Conservation (phyloP, 2,113 vertebrate genomes). For the Marcusenius ussheri region DNA sequence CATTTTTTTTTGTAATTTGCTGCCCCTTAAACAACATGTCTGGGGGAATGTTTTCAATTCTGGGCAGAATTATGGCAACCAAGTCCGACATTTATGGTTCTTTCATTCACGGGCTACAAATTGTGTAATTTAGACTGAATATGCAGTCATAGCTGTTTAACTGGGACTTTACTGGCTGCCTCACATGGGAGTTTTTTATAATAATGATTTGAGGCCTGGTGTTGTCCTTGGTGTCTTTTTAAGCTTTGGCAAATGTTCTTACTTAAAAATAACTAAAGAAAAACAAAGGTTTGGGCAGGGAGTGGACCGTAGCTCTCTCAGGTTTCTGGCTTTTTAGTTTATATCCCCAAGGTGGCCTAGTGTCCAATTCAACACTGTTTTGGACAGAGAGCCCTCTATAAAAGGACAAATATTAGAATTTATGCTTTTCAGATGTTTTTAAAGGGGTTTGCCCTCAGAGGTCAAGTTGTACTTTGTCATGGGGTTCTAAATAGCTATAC, state of each 20-base stretch:
- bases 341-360: neutral
- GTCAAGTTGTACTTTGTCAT: neutral
- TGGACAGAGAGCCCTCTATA: neutral
- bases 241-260: conserved; percentile 2
- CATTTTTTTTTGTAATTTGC: neutral
- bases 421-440: conserved; percentile 15
- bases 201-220: neutral
- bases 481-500: neutral
- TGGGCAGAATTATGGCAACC: neutral
- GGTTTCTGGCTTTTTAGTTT: neutral
- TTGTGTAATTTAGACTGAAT: neutral
- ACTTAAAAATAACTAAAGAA: conserved; percentile 1
- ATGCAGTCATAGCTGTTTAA: neutral
- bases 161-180: neutral
- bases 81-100: neutral
- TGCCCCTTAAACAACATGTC: neutral
- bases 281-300: neutral
- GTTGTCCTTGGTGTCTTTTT: neutral
- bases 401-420: neutral
- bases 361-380: conserved; percentile 8
- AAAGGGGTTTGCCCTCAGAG: neutral
- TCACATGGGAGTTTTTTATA: neutral
- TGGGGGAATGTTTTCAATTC: conserved; percentile 4
- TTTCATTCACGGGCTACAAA: neutral
- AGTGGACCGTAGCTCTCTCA: neutral